Conservation (phyloP, 2,113 vertebrate species). For the Oophaga pumilio region DNA sequence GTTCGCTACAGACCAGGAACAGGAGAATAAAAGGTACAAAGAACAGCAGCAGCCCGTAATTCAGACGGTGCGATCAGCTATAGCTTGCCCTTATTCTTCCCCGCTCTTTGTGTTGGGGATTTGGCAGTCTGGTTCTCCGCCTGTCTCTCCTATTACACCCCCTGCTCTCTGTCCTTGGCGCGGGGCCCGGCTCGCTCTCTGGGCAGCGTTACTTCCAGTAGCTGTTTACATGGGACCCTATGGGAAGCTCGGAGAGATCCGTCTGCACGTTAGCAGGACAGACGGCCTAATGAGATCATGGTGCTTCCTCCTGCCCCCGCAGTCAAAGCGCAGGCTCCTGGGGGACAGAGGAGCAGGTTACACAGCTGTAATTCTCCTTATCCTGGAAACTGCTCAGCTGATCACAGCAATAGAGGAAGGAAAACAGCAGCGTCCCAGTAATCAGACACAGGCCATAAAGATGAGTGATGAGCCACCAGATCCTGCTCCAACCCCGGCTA, state of each 20-base stretch:
- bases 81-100: background rate
- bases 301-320: conserved; percentile 5
- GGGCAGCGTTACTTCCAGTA: conserved; percentile 14
- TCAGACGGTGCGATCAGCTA: background rate
- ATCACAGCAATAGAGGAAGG: conserved; percentile 25
- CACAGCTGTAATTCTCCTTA: conserved; percentile 37
- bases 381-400: conserved; percentile 13
- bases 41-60: no score
- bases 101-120: background rate
- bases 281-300: conserved; percentile 23
- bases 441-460: conserved; percentile 12
- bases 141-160: background rate
- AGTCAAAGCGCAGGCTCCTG: background rate
- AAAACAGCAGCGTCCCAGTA: background rate
- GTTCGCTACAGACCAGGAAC: no score
- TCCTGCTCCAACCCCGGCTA: background rate
- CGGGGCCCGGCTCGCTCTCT: conserved; percentile 8
- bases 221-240: conserved; percentile 37
- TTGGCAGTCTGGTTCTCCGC: background rate
- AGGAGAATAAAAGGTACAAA: no score
- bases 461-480: background rate
- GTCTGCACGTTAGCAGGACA: conserved; percentile 27
- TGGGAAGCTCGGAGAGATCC: conserved; percentile 6
- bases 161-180: background rate
- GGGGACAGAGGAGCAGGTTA: conserved; percentile 4